Evolutionary conservation across 2,888 invertebrate genomes (phyloP).

Genomic region (Julus scandinavius): DNA sequence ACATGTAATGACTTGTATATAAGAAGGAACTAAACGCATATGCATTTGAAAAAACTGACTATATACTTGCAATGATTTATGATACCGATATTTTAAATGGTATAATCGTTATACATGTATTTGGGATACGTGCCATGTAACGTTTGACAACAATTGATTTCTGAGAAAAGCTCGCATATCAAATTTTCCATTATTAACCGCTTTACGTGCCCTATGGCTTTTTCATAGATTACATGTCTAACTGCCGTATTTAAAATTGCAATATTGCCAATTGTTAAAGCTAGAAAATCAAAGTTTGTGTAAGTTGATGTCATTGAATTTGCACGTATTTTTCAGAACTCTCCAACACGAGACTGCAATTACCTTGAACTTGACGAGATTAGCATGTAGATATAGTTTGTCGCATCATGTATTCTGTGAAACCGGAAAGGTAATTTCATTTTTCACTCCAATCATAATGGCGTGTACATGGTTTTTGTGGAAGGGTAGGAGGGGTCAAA

Average conservation of each 20-base stretch:
- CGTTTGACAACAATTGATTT: slow-evolving; percentile 16
- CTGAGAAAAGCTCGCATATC: neutral
- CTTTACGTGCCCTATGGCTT: neutral
- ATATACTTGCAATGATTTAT: neutral
- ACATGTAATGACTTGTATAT: neutral
- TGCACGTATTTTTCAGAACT: neutral
- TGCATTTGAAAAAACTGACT: no score
- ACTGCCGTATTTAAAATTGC: neutral
- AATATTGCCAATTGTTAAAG: no score
- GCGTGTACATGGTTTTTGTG: neutral
- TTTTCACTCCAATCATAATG: neutral
- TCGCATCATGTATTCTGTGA: neutral
- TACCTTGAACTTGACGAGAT: neutral
- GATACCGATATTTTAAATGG: slow-evolving; percentile 11
- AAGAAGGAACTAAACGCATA: no score
- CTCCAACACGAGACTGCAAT: neutral
- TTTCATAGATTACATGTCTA: neutral
- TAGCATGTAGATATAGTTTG: neutral
- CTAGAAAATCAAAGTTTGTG: neutral
- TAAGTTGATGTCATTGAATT: neutral
- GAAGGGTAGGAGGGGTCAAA: slow-evolving; percentile 43
- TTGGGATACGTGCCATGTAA: neutral
- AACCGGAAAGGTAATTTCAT: slow-evolving; percentile 22
- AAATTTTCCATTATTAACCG: neutral
- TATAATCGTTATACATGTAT: neutral